Evolutionary conservation across 2,113 vertebrate species (phyloP).

Genomic region (Pristiophorus japonicus): DNA sequence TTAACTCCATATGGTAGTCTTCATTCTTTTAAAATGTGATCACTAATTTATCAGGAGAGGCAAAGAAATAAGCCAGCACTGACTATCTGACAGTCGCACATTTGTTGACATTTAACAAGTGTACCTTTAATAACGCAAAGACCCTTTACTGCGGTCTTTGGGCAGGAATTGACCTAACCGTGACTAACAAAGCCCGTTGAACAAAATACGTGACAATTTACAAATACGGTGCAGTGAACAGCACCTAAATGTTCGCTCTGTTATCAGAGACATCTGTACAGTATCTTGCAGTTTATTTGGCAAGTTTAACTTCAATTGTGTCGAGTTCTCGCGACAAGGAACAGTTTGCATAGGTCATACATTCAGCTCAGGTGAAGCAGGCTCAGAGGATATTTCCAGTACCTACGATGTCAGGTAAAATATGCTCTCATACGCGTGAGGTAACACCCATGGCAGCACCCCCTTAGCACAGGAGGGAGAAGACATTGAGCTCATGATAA

Average conservation of each 20-base stretch:
- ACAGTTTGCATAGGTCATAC: conserved; percentile 72
- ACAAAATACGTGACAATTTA: conserved; percentile 35
- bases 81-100: conserved; percentile 24
- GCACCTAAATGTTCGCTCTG: conserved; percentile 54
- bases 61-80: conserved; percentile 20
- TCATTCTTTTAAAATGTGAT: neutral
- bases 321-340: conserved; percentile 48
- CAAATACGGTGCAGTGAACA: conserved; percentile 50
- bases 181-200: conserved; percentile 18
- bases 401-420: conserved; percentile 53
- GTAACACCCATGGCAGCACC: conserved; percentile 67
- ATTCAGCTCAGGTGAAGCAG: conserved; percentile 56
- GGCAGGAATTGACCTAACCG: conserved; percentile 3
- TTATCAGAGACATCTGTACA: conserved; percentile 60
- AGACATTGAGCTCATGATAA: conserved; percentile 21
- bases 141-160: neutral
- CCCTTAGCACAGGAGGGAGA: conserved; percentile 30
- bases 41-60: neutral
- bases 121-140: conserved; percentile 23
- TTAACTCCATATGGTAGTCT: neutral
- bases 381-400: conserved; percentile 45
- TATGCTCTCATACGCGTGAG: conserved; percentile 59
- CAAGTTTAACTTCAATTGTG: conserved; percentile 57
- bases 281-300: conserved; percentile 57
- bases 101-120: conserved; percentile 9